phyloP scores from a whole-genome alignment of 2,888 invertebrate species.

The Teleiodes luculella region DNA sequence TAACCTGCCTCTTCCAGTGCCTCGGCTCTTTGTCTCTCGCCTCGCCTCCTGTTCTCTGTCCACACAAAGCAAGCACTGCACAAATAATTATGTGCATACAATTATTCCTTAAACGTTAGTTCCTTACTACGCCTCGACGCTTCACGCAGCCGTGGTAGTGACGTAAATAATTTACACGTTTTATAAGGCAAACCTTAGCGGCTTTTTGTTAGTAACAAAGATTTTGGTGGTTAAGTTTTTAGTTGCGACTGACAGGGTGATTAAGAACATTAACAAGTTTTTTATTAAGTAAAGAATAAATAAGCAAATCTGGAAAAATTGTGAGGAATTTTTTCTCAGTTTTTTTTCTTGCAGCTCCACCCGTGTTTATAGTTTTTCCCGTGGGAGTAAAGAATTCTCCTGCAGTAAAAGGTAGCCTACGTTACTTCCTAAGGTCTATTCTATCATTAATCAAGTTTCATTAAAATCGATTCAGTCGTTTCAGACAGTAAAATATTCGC shows the following conservation, averaged over 20 bases:
- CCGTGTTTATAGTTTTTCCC: too few species aligned
- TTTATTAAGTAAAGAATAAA: too few species aligned
- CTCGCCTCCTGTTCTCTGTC: constrained; percentile 54
- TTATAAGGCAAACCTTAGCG: background rate
- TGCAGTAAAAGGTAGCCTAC: too few species aligned
- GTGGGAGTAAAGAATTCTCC: too few species aligned
- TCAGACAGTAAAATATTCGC: too few species aligned
- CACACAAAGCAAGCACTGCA: constrained; percentile 63
- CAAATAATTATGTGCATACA: constrained; percentile 77
- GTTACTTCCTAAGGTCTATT: too few species aligned
- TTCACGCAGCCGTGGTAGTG: background rate
- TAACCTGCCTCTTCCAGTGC: constrained; percentile 37
- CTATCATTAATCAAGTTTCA: too few species aligned
- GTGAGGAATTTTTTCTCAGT: too few species aligned
- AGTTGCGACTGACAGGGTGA: background rate
- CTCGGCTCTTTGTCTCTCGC: constrained; percentile 25
- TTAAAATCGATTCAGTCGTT: too few species aligned
- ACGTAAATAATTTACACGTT: constrained; percentile 8
- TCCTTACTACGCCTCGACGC: constrained; percentile 15
- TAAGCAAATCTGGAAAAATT: too few species aligned
- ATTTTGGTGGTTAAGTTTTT: background rate
- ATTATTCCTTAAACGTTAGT: constrained; percentile 64
- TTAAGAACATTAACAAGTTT: background rate
- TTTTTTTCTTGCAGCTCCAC: too few species aligned
- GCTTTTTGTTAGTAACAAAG: background rate